These are phyloP conservation scores for Thera obeliscata DNA, from an alignment of 2,888 invertebrate genomes.

Conservation along the genomic window DNA sequence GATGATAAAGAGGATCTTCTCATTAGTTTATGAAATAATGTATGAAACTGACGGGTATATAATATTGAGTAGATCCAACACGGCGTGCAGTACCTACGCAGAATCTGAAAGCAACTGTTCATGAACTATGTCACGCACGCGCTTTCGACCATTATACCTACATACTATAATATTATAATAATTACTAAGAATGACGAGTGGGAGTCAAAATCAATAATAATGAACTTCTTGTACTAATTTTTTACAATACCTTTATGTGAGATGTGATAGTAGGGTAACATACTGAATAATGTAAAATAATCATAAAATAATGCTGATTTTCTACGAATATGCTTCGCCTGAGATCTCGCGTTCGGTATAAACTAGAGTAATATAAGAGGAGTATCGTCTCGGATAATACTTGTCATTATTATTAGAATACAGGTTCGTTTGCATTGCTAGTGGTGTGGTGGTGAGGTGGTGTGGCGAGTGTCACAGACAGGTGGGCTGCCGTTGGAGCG, in stretches of 20 bases:
- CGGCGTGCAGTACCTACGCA: background rate
- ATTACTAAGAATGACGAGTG: slow-evolving; percentile 4
- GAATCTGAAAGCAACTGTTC: slow-evolving; percentile 1
- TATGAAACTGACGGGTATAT: slow-evolving; percentile 18
- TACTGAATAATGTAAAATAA: slow-evolving; percentile 47
- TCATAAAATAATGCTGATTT: slow-evolving; percentile 55
- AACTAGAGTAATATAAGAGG: slow-evolving; percentile 14
- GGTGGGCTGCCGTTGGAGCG: too few relatives aligned
- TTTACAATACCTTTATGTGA: slow-evolving; percentile 57
- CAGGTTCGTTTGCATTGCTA: background rate
- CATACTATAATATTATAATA: background rate
- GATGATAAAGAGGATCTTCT: slow-evolving; percentile 1
- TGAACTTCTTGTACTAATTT: slow-evolving; percentile 40
- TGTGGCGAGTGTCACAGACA: too few relatives aligned
- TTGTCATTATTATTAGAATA: background rate
- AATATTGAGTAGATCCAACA: slow-evolving; percentile 7
- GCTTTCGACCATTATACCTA: slow-evolving; percentile 4
- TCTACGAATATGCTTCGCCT: slow-evolving; percentile 61
- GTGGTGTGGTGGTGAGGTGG: too few relatives aligned
- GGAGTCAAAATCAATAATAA: slow-evolving; percentile 7
- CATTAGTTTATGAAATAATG: slow-evolving; percentile 18
- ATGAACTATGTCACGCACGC: slow-evolving; percentile 11
- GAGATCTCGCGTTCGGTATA: slow-evolving; percentile 18
- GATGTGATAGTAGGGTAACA: slow-evolving; percentile 72
- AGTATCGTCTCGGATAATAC: slow-evolving; percentile 10